These are phyloP conservation scores for Corydoras sp. DNA, from an alignment of 2,113 vertebrate species.

Conservation along the genomic window DNA sequence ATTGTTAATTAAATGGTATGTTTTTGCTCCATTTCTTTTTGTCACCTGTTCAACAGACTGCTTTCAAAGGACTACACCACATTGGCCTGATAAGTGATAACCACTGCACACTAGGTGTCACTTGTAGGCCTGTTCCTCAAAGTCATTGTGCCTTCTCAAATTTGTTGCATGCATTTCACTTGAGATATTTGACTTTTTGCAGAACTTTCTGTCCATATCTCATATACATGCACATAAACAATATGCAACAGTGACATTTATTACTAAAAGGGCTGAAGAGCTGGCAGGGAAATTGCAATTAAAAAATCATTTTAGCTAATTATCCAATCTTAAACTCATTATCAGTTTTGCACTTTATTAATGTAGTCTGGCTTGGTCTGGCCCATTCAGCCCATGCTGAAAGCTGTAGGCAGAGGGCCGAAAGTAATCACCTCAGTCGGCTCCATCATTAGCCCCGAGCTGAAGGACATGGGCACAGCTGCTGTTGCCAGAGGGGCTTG, in stretches of 20 bases:
- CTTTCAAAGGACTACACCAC: too few relatives aligned
- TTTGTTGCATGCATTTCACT: too few relatives aligned
- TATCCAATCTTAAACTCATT: constrained; percentile 76
- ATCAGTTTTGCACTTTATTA: constrained; percentile 73
- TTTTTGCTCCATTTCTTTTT: too few relatives aligned
- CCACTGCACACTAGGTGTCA: too few relatives aligned
- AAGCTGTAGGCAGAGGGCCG: constrained; percentile 36
- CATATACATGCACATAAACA: constrained; percentile 58
- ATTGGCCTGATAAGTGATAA: too few relatives aligned
- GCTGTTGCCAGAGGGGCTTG: constrained; percentile 33
- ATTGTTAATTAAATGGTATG: too few relatives aligned
- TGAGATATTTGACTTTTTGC: too few relatives aligned
- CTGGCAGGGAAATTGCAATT: constrained; percentile 61
- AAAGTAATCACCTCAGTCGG: constrained; percentile 45
- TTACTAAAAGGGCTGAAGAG: constrained; percentile 59
- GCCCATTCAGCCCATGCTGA: constrained; percentile 31
- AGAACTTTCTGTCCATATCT: constrained; percentile 19
- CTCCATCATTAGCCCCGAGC: constrained; percentile 41
- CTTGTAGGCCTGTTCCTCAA: too few relatives aligned
- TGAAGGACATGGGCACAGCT: constrained; percentile 37
- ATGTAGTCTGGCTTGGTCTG: constrained; percentile 57
- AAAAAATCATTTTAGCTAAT: constrained; percentile 68
- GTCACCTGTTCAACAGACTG: too few relatives aligned
- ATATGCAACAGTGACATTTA: constrained; percentile 60
- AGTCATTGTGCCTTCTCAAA: too few relatives aligned